Evolutionary conservation across 2,113 vertebrate genomes (phyloP).

Genomic region (Ameiurus melas): DNA sequence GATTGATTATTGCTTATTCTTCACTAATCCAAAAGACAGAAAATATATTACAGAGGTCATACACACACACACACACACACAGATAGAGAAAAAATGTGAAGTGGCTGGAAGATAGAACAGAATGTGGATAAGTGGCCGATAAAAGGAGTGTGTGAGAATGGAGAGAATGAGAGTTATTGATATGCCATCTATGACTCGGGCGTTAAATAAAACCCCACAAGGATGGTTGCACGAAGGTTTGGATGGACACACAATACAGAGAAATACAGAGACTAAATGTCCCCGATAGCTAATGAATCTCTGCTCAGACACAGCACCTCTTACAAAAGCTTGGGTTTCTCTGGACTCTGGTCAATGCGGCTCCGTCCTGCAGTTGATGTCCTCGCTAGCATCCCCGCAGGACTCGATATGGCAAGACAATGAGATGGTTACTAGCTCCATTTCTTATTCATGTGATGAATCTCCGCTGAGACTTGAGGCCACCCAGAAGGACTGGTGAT

Average conservation of each 20-base stretch:
- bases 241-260: slow-evolving; percentile 44
- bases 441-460: slow-evolving; percentile 74
- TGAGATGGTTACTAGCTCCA: slow-evolving; percentile 68
- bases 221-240: slow-evolving; percentile 53
- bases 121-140: slow-evolving; percentile 1
- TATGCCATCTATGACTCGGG: slow-evolving; percentile 59
- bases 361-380: slow-evolving; percentile 51
- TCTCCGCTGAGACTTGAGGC: slow-evolving; percentile 60
- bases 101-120: slow-evolving; percentile 29
- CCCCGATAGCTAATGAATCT: slow-evolving; percentile 72
- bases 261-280: slow-evolving; percentile 60
- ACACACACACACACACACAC: not conserved
- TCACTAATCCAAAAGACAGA: not conserved
- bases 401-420: slow-evolving; percentile 60
- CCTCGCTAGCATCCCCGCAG: slow-evolving; percentile 46
- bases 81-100: slow-evolving; percentile 24
- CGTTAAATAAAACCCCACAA: slow-evolving; percentile 68
- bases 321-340: slow-evolving; percentile 63
- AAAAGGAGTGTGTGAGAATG: slow-evolving; percentile 32
- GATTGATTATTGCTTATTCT: not conserved
- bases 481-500: slow-evolving; percentile 64
- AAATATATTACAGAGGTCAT: not conserved
- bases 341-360: slow-evolving; percentile 61
- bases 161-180: slow-evolving; percentile 39
- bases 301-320: slow-evolving; percentile 57